These are phyloP conservation scores for Spodoptera littoralis DNA, from an alignment of 2,888 invertebrate species.

Conservation along the genomic window DNA sequence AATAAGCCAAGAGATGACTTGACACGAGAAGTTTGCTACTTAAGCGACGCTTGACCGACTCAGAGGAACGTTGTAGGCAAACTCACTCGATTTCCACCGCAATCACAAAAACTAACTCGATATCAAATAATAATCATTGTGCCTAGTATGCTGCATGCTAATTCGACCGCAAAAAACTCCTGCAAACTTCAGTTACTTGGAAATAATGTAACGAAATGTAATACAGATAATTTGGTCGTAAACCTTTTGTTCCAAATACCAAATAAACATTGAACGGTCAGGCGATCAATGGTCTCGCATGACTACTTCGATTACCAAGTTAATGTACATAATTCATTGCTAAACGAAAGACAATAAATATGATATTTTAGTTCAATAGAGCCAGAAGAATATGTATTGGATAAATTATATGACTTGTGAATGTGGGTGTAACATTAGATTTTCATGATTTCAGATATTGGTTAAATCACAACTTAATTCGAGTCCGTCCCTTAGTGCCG, in stretches of 20 bases:
- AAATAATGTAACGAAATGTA: conserved; percentile 34
- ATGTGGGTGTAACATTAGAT: background rate
- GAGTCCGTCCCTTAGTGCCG: conserved; percentile 91
- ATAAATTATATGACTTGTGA: too few species aligned
- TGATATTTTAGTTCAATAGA: background rate
- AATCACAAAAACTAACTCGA: conserved; percentile 17
- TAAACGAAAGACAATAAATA: background rate
- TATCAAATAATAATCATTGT: conserved; percentile 17
- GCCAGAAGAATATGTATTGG: background rate
- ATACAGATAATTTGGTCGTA: conserved; percentile 18
- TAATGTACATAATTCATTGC: conserved; percentile 30
- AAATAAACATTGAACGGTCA: conserved; percentile 32
- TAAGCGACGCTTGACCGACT: conserved; percentile 24
- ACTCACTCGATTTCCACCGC: conserved; percentile 7
- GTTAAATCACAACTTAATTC: conserved; percentile 92
- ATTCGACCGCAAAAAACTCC: conserved; percentile 13
- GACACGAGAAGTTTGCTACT: conserved; percentile 14
- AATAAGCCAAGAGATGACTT: background rate
- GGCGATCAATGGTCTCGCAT: conserved; percentile 55
- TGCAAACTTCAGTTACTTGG: conserved; percentile 25
- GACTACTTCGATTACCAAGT: conserved; percentile 56
- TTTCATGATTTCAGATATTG: conserved; percentile 88
- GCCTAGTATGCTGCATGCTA: conserved; percentile 5
- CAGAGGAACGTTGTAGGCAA: conserved; percentile 18
- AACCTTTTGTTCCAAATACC: conserved; percentile 45